Evolutionary conservation across 2,113 vertebrate genomes (phyloP).

Genomic region (Boulengeromyrus knoepffleri): DNA sequence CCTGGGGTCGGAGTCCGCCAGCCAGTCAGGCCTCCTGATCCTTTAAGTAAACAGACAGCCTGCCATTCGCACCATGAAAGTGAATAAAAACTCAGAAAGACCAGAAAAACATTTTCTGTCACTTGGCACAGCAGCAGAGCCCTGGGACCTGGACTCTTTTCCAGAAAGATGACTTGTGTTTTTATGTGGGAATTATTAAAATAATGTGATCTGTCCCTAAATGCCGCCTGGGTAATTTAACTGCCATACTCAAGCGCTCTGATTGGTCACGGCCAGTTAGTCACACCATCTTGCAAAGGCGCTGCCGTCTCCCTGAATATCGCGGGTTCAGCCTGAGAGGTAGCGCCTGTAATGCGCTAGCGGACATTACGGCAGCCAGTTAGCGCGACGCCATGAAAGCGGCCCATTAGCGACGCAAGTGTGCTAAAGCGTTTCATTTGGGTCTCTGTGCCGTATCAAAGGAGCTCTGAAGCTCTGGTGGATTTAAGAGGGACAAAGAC

Average conservation of each 20-base stretch:
- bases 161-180: constrained; percentile 37
- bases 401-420: constrained; percentile 13
- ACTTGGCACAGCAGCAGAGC: constrained; percentile 38
- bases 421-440: not conserved
- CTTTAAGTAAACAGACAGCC: constrained; percentile 14
- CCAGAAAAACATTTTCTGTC: constrained; percentile 37
- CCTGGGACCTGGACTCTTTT: constrained; percentile 43
- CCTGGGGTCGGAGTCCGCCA: not conserved
- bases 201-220: constrained; percentile 19
- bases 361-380: constrained; percentile 3
- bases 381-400: not conserved
- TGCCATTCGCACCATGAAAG: constrained; percentile 21
- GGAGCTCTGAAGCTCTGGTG: not conserved
- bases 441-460: not conserved
- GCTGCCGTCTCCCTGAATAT: not conserved
- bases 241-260: not conserved
- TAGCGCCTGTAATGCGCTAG: not conserved
- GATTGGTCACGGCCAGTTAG: constrained; percentile 20
- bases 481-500: not conserved
- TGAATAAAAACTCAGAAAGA: constrained; percentile 11
- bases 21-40: not conserved
- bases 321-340: constrained; percentile 2
- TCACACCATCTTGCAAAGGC: constrained; percentile 6
- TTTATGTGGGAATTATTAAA: constrained; percentile 48
- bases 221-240: constrained; percentile 17